Percentiles rank a stretch among this genome's conserved stretches.
phyloP scores from a whole-genome alignment of 2,113 vertebrate species.

The Dromaius novaehollandiae region DNA sequence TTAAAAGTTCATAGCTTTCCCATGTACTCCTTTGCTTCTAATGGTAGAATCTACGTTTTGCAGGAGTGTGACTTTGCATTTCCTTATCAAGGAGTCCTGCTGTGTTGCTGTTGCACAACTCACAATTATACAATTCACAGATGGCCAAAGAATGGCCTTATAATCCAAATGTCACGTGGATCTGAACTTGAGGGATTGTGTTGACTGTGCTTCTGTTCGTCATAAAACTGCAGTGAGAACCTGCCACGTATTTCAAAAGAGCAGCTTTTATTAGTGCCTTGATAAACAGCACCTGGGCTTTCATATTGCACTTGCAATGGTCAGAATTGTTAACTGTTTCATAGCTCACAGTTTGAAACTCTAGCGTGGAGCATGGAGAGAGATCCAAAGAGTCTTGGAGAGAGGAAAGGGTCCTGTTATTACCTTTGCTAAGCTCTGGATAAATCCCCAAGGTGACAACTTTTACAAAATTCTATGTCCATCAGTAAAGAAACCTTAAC shows the following conservation, averaged over 20 bases:
- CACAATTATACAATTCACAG: neutral
- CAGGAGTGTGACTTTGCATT: neutral
- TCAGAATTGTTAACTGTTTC: neutral
- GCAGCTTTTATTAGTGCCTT: neutral
- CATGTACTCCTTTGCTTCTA: neutral
- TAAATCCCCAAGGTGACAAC: constrained; percentile 28
- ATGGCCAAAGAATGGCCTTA: neutral
- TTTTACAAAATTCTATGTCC: neutral
- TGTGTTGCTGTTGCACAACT: neutral
- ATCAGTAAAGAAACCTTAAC: constrained; percentile 14
- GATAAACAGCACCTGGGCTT: constrained; percentile 28
- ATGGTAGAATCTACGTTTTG: neutral
- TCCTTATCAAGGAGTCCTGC: neutral
- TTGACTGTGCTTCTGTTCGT: neutral
- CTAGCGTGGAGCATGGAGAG: neutral
- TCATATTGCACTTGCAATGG: constrained; percentile 25
- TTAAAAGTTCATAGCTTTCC: neutral
- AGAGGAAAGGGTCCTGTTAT: neutral
- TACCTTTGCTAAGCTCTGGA: constrained; percentile 26
- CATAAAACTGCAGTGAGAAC: neutral
- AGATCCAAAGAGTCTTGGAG: neutral
- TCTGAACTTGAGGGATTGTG: neutral
- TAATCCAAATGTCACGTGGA: neutral
- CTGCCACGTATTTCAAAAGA: neutral
- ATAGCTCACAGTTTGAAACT: constrained; percentile 20